Evolutionary conservation across 2,113 vertebrate species (phyloP).

Genomic region (Corydoras maculifer): DNA sequence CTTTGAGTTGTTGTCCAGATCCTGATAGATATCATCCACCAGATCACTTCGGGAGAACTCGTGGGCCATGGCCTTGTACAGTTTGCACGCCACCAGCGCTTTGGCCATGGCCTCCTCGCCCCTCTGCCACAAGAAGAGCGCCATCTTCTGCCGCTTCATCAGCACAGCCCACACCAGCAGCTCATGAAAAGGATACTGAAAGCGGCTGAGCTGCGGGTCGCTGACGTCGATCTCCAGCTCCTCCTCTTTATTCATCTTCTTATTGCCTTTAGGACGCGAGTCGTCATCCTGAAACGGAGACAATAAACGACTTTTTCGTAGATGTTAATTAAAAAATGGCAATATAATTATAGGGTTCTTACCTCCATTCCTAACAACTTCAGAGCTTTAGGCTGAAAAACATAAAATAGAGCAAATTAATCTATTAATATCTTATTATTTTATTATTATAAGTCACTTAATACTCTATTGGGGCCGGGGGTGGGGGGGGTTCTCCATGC

Average conservation of each 20-base stretch:
- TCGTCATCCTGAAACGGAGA: constrained; percentile 80
- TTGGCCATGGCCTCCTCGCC: constrained; percentile 96
- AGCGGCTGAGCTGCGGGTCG: constrained; percentile 87
- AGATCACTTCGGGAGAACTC: constrained; percentile 93
- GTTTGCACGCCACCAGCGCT: constrained; percentile 91
- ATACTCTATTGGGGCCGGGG: no score
- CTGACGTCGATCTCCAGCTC: constrained; percentile 87
- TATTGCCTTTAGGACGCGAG: constrained; percentile 82
- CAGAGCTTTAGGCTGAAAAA: constrained; percentile 85
- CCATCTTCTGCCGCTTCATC: constrained; percentile 94
- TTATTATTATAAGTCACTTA: no score
- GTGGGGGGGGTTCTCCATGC: no score
- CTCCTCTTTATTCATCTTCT: constrained; percentile 92
- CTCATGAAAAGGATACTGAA: constrained; percentile 90
- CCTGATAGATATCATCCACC: constrained; percentile 95
- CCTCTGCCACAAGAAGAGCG: constrained; percentile 90
- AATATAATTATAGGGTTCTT: constrained; percentile 33
- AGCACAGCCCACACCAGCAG: constrained; percentile 95
- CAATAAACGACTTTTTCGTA: background rate
- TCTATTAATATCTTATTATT: no score
- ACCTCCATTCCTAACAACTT: constrained; percentile 98
- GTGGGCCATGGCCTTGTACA: constrained; percentile 94
- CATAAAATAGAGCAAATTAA: no score
- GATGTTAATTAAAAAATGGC: background rate
- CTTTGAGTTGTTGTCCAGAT: constrained; percentile 97